Conservation (phyloP, 1,140 invertebrate species). For the Saccostrea echinata region DNA sequence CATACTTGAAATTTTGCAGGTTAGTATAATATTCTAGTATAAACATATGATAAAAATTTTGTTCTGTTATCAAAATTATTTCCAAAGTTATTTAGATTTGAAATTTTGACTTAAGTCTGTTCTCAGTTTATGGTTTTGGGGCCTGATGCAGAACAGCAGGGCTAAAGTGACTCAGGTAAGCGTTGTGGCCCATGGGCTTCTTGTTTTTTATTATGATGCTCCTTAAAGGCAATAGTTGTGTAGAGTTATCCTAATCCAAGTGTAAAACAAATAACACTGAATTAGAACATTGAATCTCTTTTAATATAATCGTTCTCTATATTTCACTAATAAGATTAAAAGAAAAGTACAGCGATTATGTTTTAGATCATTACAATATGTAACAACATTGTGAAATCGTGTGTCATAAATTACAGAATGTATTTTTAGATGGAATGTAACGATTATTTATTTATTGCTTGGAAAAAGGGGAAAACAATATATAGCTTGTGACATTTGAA, state of each 20-base stretch:
- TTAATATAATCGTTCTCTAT: slow-evolving; percentile 14
- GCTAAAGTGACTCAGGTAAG: too few relatives aligned
- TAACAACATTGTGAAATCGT: slow-evolving; percentile 12
- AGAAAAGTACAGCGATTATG: slow-evolving; percentile 32
- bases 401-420: slow-evolving; percentile 9
- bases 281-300: neutral
- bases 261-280: neutral
- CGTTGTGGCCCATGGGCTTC: too few relatives aligned
- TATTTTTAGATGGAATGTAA: neutral
- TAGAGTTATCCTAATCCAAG: too few relatives aligned
- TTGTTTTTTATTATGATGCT: neutral
- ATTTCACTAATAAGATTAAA: neutral
- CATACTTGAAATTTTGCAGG: too few relatives aligned
- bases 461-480: neutral
- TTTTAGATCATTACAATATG: neutral
- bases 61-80: too few relatives aligned
- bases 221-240: too few relatives aligned
- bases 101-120: too few relatives aligned
- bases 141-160: too few relatives aligned
- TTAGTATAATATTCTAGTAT: too few relatives aligned
- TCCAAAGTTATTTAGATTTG: too few relatives aligned
- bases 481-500: neutral
- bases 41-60: too few relatives aligned
- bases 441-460: slow-evolving; percentile 7
- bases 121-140: too few relatives aligned